These are phyloP conservation scores for Clusia tigrina DNA, from an alignment of 2,888 invertebrate genomes.

Conservation along the genomic window DNA sequence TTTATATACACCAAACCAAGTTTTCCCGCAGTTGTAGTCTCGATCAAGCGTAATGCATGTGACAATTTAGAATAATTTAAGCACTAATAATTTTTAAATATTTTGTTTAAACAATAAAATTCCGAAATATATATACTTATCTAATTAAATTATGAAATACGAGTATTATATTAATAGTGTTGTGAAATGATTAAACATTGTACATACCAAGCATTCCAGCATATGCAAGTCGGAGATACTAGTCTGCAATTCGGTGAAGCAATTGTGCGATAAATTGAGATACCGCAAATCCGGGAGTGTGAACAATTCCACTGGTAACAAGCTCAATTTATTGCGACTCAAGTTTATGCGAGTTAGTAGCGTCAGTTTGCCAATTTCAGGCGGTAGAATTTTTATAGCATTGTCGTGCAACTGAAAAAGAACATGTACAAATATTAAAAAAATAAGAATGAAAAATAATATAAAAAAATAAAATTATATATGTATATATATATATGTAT, in stretches of 20 bases:
- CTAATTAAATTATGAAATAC: too few relatives aligned
- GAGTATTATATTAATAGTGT: too few relatives aligned
- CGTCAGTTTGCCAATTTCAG: conserved; percentile 75
- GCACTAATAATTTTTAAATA: too few relatives aligned
- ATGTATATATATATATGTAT: background rate
- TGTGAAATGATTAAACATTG: background rate
- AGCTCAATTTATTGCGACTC: conserved; percentile 73
- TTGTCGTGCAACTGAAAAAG: conserved; percentile 81
- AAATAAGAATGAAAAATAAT: too few relatives aligned
- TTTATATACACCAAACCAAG: too few relatives aligned
- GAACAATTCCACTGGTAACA: conserved; percentile 73
- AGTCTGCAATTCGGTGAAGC: conserved; percentile 72
- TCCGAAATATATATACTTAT: too few relatives aligned
- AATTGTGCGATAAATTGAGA: conserved; percentile 80
- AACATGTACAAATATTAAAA: conserved; percentile 20
- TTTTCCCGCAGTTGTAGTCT: too few relatives aligned
- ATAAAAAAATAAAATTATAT: too few relatives aligned
- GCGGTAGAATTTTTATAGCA: conserved; percentile 75
- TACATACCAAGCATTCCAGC: conserved; percentile 75
- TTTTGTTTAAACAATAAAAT: too few relatives aligned
- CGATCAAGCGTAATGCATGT: too few relatives aligned
- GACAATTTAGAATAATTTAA: too few relatives aligned
- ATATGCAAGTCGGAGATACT: conserved; percentile 81
- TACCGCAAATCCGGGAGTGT: conserved; percentile 74
- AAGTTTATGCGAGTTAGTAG: conserved; percentile 74